phyloP scores from a whole-genome alignment of 2,888 invertebrate species.

The Mayetiola destructor region DNA sequence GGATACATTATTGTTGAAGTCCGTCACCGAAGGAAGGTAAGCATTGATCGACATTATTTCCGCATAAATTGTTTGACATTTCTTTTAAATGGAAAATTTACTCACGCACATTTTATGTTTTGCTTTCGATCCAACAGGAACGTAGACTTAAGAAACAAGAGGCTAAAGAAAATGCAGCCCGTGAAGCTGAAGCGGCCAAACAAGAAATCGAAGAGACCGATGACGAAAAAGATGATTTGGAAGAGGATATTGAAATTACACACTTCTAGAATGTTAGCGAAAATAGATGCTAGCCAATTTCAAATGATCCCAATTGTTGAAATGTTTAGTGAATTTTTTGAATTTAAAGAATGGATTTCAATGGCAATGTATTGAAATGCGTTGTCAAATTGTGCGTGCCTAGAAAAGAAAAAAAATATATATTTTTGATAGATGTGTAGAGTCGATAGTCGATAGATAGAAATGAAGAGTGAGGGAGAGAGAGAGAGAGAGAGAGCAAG shows the following conservation, averaged over 20 bases:
- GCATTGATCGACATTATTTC: slow-evolving; percentile 7
- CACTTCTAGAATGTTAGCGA: slow-evolving; percentile 60
- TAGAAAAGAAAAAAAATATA: too few relatives aligned
- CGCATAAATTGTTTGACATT: background rate
- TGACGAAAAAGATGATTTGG: slow-evolving; percentile 74
- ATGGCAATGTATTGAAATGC: too few relatives aligned
- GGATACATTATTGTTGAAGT: slow-evolving; percentile 73
- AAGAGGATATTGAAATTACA: slow-evolving; percentile 76
- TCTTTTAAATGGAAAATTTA: background rate
- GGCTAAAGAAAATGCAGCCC: slow-evolving; percentile 46
- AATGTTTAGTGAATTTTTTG: background rate
- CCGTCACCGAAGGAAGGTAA: slow-evolving; percentile 66
- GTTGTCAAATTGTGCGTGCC: too few relatives aligned
- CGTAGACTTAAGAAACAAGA: slow-evolving; percentile 59
- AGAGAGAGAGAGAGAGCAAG: too few relatives aligned
- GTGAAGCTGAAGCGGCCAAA: slow-evolving; percentile 44
- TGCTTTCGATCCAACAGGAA: slow-evolving; percentile 32
- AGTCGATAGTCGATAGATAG: too few relatives aligned
- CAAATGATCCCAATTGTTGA: background rate
- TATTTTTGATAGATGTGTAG: too few relatives aligned
- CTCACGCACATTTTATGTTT: background rate
- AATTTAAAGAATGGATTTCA: too few relatives aligned
- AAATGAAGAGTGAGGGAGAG: too few relatives aligned
- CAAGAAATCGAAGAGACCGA: slow-evolving; percentile 57
- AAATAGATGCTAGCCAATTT: background rate